phyloP scores from a whole-genome alignment of 2,113 vertebrate species.

The Ptilonorhynchus violaceus region DNA sequence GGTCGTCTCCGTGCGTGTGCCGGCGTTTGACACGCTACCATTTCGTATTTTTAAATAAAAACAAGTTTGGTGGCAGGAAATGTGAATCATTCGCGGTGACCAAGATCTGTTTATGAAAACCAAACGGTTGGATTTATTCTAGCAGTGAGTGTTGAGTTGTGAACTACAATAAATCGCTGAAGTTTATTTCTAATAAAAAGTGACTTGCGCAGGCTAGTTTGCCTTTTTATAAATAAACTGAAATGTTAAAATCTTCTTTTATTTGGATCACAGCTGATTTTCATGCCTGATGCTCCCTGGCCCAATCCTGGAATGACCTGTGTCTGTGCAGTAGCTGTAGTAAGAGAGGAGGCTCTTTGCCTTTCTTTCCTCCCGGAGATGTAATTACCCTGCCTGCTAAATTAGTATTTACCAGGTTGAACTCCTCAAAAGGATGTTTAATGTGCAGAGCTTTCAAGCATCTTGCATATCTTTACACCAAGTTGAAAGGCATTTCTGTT shows the following conservation, averaged over 20 bases:
- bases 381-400: not conserved
- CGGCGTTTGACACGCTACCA: not conserved
- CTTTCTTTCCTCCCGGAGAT: not conserved
- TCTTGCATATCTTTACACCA: not conserved
- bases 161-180: not conserved
- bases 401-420: not conserved
- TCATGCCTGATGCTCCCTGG: not conserved
- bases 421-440: not conserved
- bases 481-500: not conserved
- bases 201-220: not conserved
- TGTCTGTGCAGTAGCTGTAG: not conserved
- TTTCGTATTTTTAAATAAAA: constrained; percentile 56
- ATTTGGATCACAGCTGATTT: not conserved
- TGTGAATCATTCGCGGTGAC: constrained; percentile 71
- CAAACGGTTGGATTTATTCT: constrained; percentile 63
- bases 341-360: not conserved
- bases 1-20: not conserved
- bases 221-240: not conserved
- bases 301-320: not conserved
- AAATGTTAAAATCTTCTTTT: not conserved
- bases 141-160: constrained; percentile 30
- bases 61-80: constrained; percentile 76
- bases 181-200: constrained; percentile 47
- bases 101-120: constrained; percentile 68
- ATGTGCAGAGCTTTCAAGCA: not conserved